Evolutionary conservation across 1,140 invertebrate species (phyloP).

Genomic region (Solenopsis fugax): DNA sequence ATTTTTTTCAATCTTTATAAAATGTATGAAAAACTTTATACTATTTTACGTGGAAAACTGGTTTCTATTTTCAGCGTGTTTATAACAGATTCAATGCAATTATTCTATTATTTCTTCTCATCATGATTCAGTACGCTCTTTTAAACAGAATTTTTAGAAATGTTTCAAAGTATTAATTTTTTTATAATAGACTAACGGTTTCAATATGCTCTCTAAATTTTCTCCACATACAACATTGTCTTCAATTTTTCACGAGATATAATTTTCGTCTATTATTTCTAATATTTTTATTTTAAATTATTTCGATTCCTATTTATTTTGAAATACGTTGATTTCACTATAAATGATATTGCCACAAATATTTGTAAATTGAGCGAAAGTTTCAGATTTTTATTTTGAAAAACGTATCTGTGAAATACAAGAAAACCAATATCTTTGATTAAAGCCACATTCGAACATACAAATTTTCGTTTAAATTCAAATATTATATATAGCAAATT

Average conservation of each 20-base stretch:
- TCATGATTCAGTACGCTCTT: not conserved
- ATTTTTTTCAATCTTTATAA: not conserved
- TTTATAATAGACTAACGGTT: not conserved
- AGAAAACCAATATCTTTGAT: not conserved
- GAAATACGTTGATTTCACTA: not conserved
- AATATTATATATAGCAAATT: slow-evolving; percentile 4
- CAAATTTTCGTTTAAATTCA: not conserved
- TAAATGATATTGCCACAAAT: not conserved
- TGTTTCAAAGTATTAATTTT: not conserved
- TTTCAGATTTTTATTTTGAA: slow-evolving; percentile 7
- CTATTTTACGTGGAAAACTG: not conserved
- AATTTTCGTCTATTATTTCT: not conserved
- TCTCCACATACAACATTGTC: not conserved
- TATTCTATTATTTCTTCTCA: not conserved
- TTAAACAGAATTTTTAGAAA: not conserved
- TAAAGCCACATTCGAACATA: not conserved
- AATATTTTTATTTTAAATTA: not conserved
- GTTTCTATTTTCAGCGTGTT: not conserved
- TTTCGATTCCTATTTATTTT: not conserved
- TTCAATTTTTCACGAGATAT: not conserved
- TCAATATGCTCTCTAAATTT: not conserved
- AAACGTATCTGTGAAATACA: not conserved
- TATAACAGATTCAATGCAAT: not conserved
- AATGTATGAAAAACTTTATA: not conserved
- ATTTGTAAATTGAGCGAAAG: not conserved